phyloP scores from a whole-genome alignment of 1,140 invertebrate species.

The Ruditapes philippinarum region DNA sequence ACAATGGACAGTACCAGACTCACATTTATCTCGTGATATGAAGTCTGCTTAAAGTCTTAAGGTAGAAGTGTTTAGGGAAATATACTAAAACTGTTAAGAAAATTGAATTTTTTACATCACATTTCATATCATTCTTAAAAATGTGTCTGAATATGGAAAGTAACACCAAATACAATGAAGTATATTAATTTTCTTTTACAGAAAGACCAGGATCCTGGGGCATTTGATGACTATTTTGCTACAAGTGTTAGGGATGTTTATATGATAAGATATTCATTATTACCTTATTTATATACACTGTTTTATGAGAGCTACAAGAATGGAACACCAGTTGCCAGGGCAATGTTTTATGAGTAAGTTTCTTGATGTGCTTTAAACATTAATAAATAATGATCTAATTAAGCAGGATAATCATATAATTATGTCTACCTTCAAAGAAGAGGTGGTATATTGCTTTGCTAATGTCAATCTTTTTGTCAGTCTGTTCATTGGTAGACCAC shows the following conservation, averaged over 20 bases:
- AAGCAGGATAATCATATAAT: neutral
- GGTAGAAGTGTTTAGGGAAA: too few relatives aligned
- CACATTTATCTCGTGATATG: too few relatives aligned
- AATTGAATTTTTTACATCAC: too few relatives aligned
- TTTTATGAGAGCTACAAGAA: conserved; percentile 91
- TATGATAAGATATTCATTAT: conserved; percentile 90
- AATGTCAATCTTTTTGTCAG: neutral
- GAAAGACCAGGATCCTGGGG: conserved; percentile 43
- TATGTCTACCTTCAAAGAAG: too few relatives aligned
- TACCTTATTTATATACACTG: conserved; percentile 94
- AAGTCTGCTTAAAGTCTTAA: too few relatives aligned
- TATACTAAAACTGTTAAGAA: too few relatives aligned
- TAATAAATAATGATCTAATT: neutral
- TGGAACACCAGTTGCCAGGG: conserved; percentile 92
- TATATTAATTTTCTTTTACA: too few relatives aligned
- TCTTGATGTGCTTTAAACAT: neutral
- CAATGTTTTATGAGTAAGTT: conserved; percentile 89
- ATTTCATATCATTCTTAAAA: too few relatives aligned
- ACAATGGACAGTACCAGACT: too few relatives aligned
- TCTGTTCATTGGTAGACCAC: too few relatives aligned
- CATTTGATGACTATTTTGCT: conserved; percentile 42
- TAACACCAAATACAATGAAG: too few relatives aligned
- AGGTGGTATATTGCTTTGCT: neutral
- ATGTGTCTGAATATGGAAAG: too few relatives aligned
- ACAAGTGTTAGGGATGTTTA: conserved; percentile 11